Conservation (phyloP, 2,113 vertebrate species). For the Psephotus haematonotus region DNA sequence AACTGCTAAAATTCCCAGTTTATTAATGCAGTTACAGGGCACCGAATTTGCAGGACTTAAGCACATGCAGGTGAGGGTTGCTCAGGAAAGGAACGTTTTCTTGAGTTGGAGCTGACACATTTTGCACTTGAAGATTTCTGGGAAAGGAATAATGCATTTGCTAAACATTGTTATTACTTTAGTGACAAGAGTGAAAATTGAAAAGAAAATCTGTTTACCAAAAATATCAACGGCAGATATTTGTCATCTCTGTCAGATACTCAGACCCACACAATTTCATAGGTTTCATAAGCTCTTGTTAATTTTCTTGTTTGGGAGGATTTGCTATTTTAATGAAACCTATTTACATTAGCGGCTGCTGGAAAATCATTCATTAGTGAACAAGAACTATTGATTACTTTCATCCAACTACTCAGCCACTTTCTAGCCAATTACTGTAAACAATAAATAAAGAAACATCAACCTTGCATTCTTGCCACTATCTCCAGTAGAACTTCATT, state of each 20-base stretch:
- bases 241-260: slow-evolving; percentile 45
- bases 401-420: slow-evolving; percentile 35
- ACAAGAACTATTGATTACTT: slow-evolving; percentile 69
- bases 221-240: slow-evolving; percentile 48
- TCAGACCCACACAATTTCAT: slow-evolving; percentile 32
- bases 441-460: slow-evolving; percentile 60
- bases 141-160: slow-evolving; percentile 3
- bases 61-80: rapidly evolving
- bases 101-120: rapidly evolving
- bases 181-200: slow-evolving; percentile 27
- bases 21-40: neutral
- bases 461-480: slow-evolving; percentile 22
- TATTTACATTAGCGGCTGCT: slow-evolving; percentile 30
- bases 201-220: slow-evolving; percentile 51
- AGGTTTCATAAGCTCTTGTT: slow-evolving; percentile 50
- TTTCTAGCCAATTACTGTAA: slow-evolving; percentile 62
- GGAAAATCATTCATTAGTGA: slow-evolving; percentile 67
- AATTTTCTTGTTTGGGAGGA: slow-evolving; percentile 47
- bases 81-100: neutral
- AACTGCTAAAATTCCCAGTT: neutral
- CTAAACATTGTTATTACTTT: slow-evolving; percentile 38
- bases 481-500: slow-evolving; percentile 1
- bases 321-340: slow-evolving; percentile 67
- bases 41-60: neutral
- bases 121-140: neutral